Percentiles rank a stretch among this genome's conserved stretches.
Conservation (phyloP, 2,113 vertebrate genomes). For the Mustela lutreola region DNA sequence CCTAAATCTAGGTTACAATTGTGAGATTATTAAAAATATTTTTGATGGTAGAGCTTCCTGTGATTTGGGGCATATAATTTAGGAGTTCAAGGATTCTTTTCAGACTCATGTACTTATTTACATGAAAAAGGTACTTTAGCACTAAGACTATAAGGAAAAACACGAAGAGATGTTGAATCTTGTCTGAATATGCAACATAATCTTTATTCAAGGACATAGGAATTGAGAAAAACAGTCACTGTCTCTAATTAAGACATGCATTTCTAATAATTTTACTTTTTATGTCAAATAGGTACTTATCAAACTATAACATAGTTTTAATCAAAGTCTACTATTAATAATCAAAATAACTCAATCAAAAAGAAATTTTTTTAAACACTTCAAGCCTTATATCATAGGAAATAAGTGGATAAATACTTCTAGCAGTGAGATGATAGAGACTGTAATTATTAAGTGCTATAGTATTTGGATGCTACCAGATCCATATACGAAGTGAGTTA, state of each 20-base stretch:
- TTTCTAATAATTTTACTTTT: conserved; percentile 1
- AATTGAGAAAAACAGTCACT: neutral
- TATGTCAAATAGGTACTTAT: neutral
- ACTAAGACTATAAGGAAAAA: neutral
- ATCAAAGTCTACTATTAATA: neutral
- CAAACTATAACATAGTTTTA: conserved; percentile 10
- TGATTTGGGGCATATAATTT: neutral
- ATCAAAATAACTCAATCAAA: neutral
- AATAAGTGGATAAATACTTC: conserved; percentile 10
- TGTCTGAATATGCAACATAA: neutral
- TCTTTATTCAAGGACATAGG: neutral
- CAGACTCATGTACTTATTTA: neutral
- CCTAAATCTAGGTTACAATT: neutral
- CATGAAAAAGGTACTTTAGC: neutral
- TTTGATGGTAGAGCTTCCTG: neutral
- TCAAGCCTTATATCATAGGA: neutral
- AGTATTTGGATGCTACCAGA: neutral
- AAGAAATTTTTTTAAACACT: neutral
- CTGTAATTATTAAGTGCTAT: neutral
- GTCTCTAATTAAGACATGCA: neutral
- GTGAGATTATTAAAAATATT: neutral
- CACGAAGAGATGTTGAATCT: neutral
- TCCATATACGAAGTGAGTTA: neutral
- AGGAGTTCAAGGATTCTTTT: neutral
- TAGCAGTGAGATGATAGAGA: neutral